Percentiles rank a stretch among this genome's conserved stretches.
phyloP scores from a whole-genome alignment of 1,140 invertebrate genomes.

The Aphelinus certus region DNA sequence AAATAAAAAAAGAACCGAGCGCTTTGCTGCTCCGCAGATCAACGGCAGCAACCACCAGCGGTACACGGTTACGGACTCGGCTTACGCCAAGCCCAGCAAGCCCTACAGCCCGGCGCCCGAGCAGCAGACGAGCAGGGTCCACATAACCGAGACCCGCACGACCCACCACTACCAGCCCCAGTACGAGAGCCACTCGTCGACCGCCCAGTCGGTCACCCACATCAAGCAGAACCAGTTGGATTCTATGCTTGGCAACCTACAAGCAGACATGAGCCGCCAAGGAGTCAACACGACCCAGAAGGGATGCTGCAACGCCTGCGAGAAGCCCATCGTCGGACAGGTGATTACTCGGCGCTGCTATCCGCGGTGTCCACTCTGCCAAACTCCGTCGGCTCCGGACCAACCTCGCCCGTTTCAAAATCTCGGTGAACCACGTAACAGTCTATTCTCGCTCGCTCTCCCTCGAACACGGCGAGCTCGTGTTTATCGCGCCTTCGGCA shows the following conservation, averaged over 20 bases:
- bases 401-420: too few species aligned
- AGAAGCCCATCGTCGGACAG: constrained; percentile 98
- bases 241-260: constrained; percentile 92
- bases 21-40: constrained; percentile 58
- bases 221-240: constrained; percentile 76
- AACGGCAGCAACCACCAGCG: constrained; percentile 62
- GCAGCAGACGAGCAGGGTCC: constrained; percentile 55
- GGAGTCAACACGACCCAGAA: constrained; percentile 97
- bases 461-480: too few species aligned
- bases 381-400: too few species aligned
- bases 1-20: too few species aligned
- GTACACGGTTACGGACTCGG: constrained; percentile 72
- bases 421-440: too few species aligned
- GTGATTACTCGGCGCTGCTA: constrained; percentile 62
- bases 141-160: constrained; percentile 62
- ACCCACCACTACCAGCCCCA: constrained; percentile 65
- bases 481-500: too few species aligned
- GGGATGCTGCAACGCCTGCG: constrained; percentile 97
- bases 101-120: constrained; percentile 48
- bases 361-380: too few species aligned
- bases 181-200: constrained; percentile 52
- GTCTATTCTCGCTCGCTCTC: neutral
- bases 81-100: constrained; percentile 77
- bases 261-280: constrained; percentile 95
- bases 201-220: constrained; percentile 55